Evolutionary conservation across 2,113 vertebrate species (phyloP), one percentile per base, ranked within the genome.

Genomic region (Tylochromis polylepis): DNA sequence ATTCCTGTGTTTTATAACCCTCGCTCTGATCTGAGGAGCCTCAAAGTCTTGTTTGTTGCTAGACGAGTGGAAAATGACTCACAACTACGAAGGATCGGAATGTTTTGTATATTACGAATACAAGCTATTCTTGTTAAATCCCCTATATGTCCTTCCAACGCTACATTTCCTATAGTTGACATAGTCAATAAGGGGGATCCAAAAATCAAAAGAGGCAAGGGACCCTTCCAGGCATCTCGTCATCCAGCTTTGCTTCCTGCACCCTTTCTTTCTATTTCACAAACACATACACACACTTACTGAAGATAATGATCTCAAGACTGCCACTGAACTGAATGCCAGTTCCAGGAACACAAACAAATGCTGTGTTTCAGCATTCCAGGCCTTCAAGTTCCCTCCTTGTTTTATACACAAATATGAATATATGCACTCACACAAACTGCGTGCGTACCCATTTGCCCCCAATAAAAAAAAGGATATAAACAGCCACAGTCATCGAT

Each of bases 51-150:
- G 84, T 90, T 84, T 89, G 83, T 85, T 88, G 72, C 57, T 82
- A 88, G 62, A 83, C 57, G 31, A 79, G 81, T 94, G 89, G 93
- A 91, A 95, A 95, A 92, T 92, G 81, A 90, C 79, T 93, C 87
- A 91, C 10, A 80, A 78, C 67, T 88, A 78, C 78, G 57, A 82
- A 27, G 65, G 83, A 87, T 51, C 70, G 85, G 85, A 91, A 83
- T 94, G 88, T 83, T 93, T 91, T 84, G 79, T 65, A 79, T 79
- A 55, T 81, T 85, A 82, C 51, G 20, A 88, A 88, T 82, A 79
- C 82, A 87, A 92, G 86, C 57, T 83, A 82, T 91, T 92, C 91
- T 89, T 87, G 84, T 93, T 83, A 86, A 91, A 80, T 55, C 43
- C 55, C 56, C 36, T 51, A 11, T 27, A 53, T 85, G 56, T 92